Evolutionary conservation across 2,888 invertebrate genomes (phyloP).

Genomic region (Eupithecia tripunctaria): DNA sequence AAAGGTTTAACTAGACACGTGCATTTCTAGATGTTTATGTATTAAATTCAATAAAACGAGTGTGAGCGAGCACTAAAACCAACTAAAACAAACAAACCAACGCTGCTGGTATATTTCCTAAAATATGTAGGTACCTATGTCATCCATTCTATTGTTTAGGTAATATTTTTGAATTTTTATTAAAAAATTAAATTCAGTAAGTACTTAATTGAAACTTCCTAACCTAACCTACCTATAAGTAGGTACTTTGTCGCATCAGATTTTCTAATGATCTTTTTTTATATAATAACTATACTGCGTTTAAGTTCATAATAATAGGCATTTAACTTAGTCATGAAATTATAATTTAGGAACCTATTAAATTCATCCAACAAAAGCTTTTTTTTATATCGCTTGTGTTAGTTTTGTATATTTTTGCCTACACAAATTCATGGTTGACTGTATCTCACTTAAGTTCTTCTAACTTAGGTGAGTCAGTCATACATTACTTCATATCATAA

Average conservation of each 20-base stretch:
- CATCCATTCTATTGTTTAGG: too few species aligned
- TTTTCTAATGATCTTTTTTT: not conserved
- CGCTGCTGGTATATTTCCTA: too few species aligned
- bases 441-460: not conserved
- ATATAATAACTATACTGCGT: not conserved
- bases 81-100: too few species aligned
- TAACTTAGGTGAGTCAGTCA: not conserved
- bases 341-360: not conserved
- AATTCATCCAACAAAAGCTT: not conserved
- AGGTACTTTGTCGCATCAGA: not conserved
- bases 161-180: too few species aligned
- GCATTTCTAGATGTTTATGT: not conserved
- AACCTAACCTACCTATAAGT: too few species aligned
- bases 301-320: not conserved
- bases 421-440: not conserved
- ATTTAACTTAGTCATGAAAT: not conserved
- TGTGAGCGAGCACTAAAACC: too few species aligned
- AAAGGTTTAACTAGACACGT: too few species aligned
- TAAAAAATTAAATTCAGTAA: not conserved
- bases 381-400: not conserved
- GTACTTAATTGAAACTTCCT: too few species aligned
- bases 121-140: too few species aligned
- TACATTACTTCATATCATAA: too few species aligned
- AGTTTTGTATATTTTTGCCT: not conserved
- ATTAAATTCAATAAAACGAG: too few species aligned